Percentiles rank a stretch among this genome's conserved stretches.
Conservation (phyloP, 2,888 invertebrate species). For the Congeria kusceri region DNA sequence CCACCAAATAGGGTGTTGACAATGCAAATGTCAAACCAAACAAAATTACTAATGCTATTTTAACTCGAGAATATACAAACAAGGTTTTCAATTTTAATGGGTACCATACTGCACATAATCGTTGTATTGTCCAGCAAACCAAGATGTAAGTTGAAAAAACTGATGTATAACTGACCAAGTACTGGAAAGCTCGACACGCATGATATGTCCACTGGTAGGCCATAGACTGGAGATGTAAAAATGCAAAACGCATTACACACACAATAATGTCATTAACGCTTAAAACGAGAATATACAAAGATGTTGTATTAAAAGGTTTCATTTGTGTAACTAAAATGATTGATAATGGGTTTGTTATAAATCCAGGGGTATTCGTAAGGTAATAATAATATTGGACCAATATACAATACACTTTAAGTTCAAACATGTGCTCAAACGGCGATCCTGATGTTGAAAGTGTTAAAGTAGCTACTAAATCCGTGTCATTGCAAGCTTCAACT, state of each 20-base stretch:
- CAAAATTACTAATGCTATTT: neutral
- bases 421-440: too few relatives aligned
- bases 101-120: constrained; percentile 35
- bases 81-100: constrained; percentile 17
- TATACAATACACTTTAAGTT: too few relatives aligned
- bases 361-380: neutral
- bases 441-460: too few relatives aligned
- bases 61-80: constrained; percentile 8
- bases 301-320: neutral
- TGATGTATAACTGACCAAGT: neutral
- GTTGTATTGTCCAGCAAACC: constrained; percentile 27
- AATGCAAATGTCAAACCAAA: neutral
- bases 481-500: too few relatives aligned
- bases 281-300: constrained; percentile 3
- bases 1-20: neutral
- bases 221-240: too few relatives aligned
- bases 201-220: too few relatives aligned
- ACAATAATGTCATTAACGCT: neutral
- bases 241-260: neutral
- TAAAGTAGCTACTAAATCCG: too few relatives aligned
- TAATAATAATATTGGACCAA: too few relatives aligned
- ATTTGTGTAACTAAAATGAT: neutral
- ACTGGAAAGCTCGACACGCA: neutral
- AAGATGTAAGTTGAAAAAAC: constrained; percentile 28
- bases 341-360: constrained; percentile 3